Evolutionary conservation across 2,113 vertebrate species (phyloP), one percentile per base, ranked within the genome.

Genomic region (Thunnus maccoyii): DNA sequence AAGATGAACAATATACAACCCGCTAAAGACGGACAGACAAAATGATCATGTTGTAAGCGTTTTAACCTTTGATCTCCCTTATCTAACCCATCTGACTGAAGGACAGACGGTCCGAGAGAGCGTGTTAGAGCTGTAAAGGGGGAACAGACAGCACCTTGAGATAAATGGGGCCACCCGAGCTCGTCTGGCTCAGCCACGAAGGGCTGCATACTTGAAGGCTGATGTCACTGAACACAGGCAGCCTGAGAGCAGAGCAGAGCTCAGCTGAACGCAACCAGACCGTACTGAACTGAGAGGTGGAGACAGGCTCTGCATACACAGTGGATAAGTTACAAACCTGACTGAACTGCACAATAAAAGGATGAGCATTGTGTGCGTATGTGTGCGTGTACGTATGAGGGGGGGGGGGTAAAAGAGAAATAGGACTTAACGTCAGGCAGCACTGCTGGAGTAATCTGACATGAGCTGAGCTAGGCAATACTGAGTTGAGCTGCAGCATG

Each of bases 211-310:
- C 64, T 91, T 94, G 48, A 73, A 77, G 77, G 90, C 64, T 95
- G 94, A 94, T 90, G 93, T 95, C 93, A 95, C 84, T 2, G 30
- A 79, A 78, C 47, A n/a, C 74, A 71, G 70, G 79, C 82, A 78
- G 73, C 48, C 86, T 55, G 76, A 85, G 83, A 85, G 74, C 77
- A 46, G 74, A 86, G 65, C 61, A 69, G 30, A 63, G 63, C 84
- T 41, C 65, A 64, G 80, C 84, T 63, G 27, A 81, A 85, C 4
- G 20, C 64, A 62, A 60, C 63, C 18, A 18, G 44, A 75, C 50
- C 22, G 13, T 7, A 46, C 22, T 63, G 46, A 78, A 16, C 55
- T 20, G 27, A 71, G 79, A 61, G 62, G 46, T 8, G 47, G 56
- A 76, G 74, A 60, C 64, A 3, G 55, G 44, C 76, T 41, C 67